These are phyloP conservation scores for Eidolon helvum DNA, from an alignment of 2,113 vertebrate genomes.

Conservation along the genomic window DNA sequence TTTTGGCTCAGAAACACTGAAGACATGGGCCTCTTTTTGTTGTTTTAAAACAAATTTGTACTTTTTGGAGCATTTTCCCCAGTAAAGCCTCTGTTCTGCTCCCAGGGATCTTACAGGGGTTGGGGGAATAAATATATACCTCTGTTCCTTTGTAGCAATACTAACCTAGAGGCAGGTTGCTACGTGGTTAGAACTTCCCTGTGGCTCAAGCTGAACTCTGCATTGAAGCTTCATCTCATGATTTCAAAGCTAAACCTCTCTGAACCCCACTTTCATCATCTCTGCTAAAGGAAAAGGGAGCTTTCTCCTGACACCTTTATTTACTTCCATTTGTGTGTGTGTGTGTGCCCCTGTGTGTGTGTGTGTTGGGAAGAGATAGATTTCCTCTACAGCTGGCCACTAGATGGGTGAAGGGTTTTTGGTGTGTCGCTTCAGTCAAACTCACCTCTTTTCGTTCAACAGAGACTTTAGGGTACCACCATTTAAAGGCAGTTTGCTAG, in stretches of 20 bases:
- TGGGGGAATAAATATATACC: neutral
- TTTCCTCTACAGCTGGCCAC: neutral
- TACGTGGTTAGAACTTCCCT: neutral
- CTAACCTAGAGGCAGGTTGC: neutral
- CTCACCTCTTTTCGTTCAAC: neutral
- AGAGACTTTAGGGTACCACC: neutral
- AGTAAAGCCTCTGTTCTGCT: neutral
- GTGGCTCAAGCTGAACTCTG: neutral
- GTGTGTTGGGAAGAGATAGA: neutral
- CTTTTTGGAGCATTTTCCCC: neutral
- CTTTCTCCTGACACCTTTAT: neutral
- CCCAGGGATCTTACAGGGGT: neutral
- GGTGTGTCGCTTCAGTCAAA: neutral
- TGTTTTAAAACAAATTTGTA: neutral
- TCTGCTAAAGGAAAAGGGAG: neutral
- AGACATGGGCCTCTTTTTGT: neutral
- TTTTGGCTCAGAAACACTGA: constrained; percentile 21
- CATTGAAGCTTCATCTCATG: neutral
- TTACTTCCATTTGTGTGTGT: neutral
- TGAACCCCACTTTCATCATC: neutral
- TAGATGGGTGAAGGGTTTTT: neutral
- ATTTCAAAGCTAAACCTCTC: neutral
- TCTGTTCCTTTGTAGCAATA: neutral
- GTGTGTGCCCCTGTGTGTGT: too few species aligned
- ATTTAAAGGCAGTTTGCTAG: neutral